Base-by-base conservation (phyloP, 2,888 invertebrate genomes). In the Drosophila tripunctata region DNA sequence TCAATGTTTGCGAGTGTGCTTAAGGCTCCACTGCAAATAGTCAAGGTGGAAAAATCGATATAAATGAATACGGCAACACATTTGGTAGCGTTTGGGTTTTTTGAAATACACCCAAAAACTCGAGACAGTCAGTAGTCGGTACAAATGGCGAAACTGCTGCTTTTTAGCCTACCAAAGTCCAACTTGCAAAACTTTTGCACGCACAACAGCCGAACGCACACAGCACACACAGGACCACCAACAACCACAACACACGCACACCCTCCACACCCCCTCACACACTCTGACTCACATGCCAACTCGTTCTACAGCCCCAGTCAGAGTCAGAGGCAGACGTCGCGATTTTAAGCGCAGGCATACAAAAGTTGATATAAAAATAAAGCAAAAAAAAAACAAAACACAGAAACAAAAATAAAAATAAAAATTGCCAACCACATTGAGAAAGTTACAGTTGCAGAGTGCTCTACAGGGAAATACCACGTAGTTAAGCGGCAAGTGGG, bases 1-100 rank as follows among this genome's bases (percentile, higher is more conserved):
- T 58, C 50, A 58, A 24, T 50, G 40, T 27, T 35, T 48, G 45
- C 35, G 54, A 65, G 61, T 70, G 54, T 64, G 71, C 35, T 54
- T 73, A 56, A 65, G 74, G 56, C 63, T 62, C 38, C 58, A 63
- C 58, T 47, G 63, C 63, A 82, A 82, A 76, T 85, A 82, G 76
- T 64, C 79, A 86, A 82, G 81, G 82, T 86, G 77, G 72, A 82
- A 82, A 86, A 82, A 82, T 82, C 82, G 75, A 82, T 82, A 86
- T 72, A 86, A 82, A 80, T 75, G 84, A 86, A 86, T 86, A 80
- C 67, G 73, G 83, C 67, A 77, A 77, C 80, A 77, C 80, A 86
- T 82, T 82, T 75, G 75, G 70, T 73, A 55, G 62, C 55, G 27
- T 44, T 56, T 57, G 62, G 57, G 27, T 44, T 56, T 66, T 27